These are phyloP conservation scores for Aulostomus chinensis DNA, from an alignment of 2,797 vertebrate species.

Conservation along the genomic window DNA sequence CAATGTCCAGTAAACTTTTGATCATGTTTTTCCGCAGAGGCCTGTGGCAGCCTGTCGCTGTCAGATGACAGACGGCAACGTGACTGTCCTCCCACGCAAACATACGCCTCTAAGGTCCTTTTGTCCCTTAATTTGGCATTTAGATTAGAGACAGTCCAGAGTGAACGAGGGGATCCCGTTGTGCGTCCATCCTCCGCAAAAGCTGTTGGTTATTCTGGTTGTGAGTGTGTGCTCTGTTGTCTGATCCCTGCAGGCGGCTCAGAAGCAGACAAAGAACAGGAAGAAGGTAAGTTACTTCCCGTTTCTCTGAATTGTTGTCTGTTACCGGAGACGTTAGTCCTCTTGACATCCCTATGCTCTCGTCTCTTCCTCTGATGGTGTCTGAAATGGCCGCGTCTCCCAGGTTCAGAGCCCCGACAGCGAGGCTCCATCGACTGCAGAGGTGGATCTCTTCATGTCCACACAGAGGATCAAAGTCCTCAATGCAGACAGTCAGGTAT, in stretches of 20 bases:
- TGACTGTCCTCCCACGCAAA: slow-evolving; percentile 37
- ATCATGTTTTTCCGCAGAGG: slow-evolving; percentile 34
- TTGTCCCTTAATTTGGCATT: slow-evolving; percentile 48
- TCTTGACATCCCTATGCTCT: no score
- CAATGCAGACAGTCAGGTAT: slow-evolving; percentile 95
- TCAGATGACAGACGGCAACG: slow-evolving; percentile 60
- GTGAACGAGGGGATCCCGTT: slow-evolving; percentile 19
- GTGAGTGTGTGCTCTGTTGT: slow-evolving; percentile 78
- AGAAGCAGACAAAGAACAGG: slow-evolving; percentile 97
- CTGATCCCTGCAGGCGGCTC: slow-evolving; percentile 91
- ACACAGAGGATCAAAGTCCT: slow-evolving; percentile 98
- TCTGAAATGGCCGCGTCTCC: no score
- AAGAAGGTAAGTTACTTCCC: slow-evolving; percentile 85
- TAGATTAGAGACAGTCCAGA: slow-evolving; percentile 22
- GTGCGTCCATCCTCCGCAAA: no score
- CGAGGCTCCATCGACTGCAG: slow-evolving; percentile 87
- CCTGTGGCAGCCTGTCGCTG: slow-evolving; percentile 46
- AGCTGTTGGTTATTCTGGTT: no score
- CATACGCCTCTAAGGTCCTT: slow-evolving; percentile 32
- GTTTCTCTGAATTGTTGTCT: not conserved
- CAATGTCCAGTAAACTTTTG: slow-evolving; percentile 48
- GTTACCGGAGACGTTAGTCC: no score
- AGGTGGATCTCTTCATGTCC: slow-evolving; percentile 98
- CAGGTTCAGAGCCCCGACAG: slow-evolving; percentile 90
- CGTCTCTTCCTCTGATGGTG: no score